phyloP scores from a whole-genome alignment of 1,140 invertebrate genomes.

The Phenacoccus solenopsis region DNA sequence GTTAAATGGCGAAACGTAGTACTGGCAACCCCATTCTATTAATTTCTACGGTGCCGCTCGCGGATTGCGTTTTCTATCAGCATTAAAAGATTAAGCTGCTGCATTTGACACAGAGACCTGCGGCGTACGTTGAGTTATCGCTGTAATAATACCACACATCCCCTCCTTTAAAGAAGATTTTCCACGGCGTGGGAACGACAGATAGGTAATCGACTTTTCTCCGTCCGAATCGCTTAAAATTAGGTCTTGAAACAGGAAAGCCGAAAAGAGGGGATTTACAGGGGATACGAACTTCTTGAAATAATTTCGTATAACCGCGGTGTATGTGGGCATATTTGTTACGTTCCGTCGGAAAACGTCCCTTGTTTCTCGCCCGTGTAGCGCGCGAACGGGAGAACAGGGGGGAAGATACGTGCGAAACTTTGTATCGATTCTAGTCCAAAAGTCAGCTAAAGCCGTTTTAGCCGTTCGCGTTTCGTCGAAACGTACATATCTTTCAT shows the following conservation, averaged over 20 bases:
- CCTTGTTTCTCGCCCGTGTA: neutral
- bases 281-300: neutral
- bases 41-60: too few relatives aligned
- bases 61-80: too few relatives aligned
- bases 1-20: too few relatives aligned
- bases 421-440: constrained; percentile 13
- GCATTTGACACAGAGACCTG: neutral
- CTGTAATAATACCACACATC: too few relatives aligned
- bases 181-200: neutral
- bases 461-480: neutral
- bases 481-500: too few relatives aligned
- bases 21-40: too few relatives aligned
- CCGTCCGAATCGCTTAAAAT: neutral
- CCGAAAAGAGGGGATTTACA: neutral
- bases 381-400: neutral
- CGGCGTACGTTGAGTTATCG: neutral
- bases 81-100: neutral
- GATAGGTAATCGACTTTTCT: constrained; percentile 15
- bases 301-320: neutral
- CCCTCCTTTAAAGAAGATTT: too few relatives aligned
- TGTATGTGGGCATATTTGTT: neutral
- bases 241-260: neutral
- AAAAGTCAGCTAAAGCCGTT: constrained; percentile 2
- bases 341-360: neutral
- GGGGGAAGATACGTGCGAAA: constrained; percentile 1